phyloP scores from a whole-genome alignment of 2,113 vertebrate species.

The Mirounga angustirostris region DNA sequence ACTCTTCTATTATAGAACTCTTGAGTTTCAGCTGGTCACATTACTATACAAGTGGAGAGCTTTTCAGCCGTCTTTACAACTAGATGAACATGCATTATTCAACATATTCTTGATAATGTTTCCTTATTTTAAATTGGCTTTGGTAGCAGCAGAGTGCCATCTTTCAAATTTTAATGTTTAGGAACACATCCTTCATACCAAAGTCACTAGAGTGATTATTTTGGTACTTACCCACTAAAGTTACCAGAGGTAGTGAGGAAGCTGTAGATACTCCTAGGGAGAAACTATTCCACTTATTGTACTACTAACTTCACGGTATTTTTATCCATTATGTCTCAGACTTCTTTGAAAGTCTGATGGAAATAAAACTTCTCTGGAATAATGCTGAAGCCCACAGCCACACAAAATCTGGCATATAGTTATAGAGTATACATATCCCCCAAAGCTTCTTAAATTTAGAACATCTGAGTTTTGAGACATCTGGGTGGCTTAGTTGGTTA shows the following conservation, averaged over 20 bases:
- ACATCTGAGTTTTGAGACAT: constrained; percentile 23
- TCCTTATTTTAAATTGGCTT: constrained; percentile 34
- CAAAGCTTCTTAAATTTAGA: constrained; percentile 38
- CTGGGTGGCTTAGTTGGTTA: not conserved
- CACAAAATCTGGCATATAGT: not conserved
- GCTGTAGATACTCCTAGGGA: not conserved
- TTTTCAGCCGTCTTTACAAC: not conserved
- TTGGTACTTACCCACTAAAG: not conserved
- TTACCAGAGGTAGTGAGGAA: not conserved
- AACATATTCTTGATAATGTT: not conserved
- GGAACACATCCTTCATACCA: not conserved
- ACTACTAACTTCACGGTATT: not conserved
- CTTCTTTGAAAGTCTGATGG: constrained; percentile 17
- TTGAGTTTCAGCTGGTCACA: not conserved
- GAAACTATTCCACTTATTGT: not conserved
- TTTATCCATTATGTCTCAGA: not conserved
- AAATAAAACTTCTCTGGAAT: constrained; percentile 11
- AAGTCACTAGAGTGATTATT: not conserved
- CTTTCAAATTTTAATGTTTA: not conserved
- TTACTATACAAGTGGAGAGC: not conserved
- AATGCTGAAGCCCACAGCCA: not conserved
- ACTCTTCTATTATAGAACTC: not conserved
- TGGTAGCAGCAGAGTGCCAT: not conserved
- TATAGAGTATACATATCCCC: not conserved
- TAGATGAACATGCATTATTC: not conserved